Evolutionary conservation across 2,797 vertebrate species (phyloP).

Genomic region (Netta rufina): DNA sequence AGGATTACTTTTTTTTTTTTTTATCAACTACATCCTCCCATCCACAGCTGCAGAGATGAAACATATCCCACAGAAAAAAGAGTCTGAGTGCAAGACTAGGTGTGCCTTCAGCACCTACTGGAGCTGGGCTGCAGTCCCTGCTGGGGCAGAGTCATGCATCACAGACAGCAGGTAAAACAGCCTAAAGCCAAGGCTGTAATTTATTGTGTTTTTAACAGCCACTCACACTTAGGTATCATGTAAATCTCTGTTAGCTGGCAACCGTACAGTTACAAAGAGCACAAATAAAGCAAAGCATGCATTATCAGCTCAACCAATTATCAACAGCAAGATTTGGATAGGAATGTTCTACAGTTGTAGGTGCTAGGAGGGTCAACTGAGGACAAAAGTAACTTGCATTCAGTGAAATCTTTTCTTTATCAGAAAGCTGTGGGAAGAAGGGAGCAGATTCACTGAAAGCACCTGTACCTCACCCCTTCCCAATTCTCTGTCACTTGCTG

Average conservation of each 20-base stretch:
- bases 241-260: neutral
- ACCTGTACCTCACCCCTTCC: neutral
- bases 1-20: neutral
- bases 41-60: neutral
- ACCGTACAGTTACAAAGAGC: rapidly evolving
- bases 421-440: neutral
- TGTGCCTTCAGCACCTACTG: neutral
- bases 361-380: rapidly evolving
- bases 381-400: neutral
- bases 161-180: neutral
- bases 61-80: neutral
- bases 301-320: neutral
- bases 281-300: neutral
- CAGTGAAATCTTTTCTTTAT: neutral
- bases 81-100: rapidly evolving
- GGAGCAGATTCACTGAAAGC: neutral
- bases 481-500: neutral
- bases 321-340: neutral
- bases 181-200: neutral
- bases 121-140: neutral
- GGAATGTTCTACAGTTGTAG: neutral
- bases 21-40: neutral
- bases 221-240: rapidly evolving
- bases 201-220: neutral
- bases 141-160: neutral